Percentiles rank a stretch among this genome's conserved stretches.
Conservation (phyloP, 2,113 vertebrate species). For the Brachypodius melanocephalos region DNA sequence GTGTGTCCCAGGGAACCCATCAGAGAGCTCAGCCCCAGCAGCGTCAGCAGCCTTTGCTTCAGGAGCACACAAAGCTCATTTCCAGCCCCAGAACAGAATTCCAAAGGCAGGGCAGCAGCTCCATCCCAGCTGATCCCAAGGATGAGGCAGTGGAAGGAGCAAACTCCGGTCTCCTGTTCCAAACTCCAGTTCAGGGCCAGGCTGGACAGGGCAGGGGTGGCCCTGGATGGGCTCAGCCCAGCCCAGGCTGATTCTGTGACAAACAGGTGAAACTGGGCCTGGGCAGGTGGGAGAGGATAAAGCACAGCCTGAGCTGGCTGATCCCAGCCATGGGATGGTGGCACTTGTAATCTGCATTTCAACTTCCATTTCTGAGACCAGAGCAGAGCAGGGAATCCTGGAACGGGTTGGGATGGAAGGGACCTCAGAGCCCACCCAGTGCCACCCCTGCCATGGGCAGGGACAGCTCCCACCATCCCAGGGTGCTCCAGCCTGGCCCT, state of each 20-base stretch:
- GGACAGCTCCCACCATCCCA: too few species aligned
- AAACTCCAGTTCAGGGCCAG: not conserved
- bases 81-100: not conserved
- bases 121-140: not conserved
- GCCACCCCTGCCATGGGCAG: too few species aligned
- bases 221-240: not conserved
- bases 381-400: not conserved
- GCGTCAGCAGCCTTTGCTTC: not conserved
- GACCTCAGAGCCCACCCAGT: too few species aligned
- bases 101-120: not conserved
- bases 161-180: too few species aligned
- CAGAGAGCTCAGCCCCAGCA: not conserved
- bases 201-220: not conserved
- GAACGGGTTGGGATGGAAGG: not conserved
- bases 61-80: not conserved
- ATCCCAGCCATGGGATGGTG: not conserved
- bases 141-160: not conserved
- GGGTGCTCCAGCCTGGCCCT: too few species aligned
- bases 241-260: accelerated
- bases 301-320: not conserved
- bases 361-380: not conserved
- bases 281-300: not conserved
- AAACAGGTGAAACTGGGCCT: accelerated
- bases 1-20: accelerated
- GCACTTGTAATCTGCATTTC: not conserved